Evolutionary conservation across 2,113 vertebrate genomes (phyloP).

Genomic region (Atlantisia rogersi): DNA sequence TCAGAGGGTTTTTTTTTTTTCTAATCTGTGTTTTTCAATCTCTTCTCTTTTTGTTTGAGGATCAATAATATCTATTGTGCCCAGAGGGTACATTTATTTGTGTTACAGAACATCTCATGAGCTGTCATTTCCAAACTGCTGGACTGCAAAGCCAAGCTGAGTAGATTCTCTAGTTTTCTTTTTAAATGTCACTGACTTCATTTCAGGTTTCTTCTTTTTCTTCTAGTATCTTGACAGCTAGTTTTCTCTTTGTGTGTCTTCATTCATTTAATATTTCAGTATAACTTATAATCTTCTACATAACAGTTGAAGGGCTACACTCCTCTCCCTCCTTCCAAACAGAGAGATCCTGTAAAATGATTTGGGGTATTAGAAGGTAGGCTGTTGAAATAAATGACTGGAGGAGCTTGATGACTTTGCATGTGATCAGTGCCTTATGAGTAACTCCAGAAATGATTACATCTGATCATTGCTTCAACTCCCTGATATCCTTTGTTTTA

Average conservation of each 20-base stretch:
- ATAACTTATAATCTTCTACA: not conserved
- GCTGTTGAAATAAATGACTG: not conserved
- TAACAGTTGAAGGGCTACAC: not conserved
- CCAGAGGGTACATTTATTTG: slow-evolving; percentile 59
- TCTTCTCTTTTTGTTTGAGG: slow-evolving; percentile 51
- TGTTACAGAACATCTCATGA: slow-evolving; percentile 63
- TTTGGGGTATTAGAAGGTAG: not conserved
- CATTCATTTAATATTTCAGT: not conserved
- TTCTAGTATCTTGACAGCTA: slow-evolving; percentile 13
- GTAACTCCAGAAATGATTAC: not conserved
- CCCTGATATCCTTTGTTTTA: not conserved
- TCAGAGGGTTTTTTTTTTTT: slow-evolving; percentile 13
- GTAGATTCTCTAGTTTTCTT: slow-evolving; percentile 55
- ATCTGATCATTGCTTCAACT: not conserved
- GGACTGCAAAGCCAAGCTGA: slow-evolving; percentile 52
- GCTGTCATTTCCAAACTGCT: slow-evolving; percentile 58
- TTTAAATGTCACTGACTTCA: slow-evolving; percentile 68
- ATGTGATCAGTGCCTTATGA: not conserved
- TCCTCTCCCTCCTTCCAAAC: not conserved
- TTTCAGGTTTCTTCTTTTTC: slow-evolving; percentile 49
- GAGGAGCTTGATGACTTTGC: not conserved
- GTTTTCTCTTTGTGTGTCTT: slow-evolving; percentile 20
- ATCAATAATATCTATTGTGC: slow-evolving; percentile 42
- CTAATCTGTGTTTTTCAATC: slow-evolving; percentile 65
- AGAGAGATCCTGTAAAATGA: not conserved